Conservation (phyloP, 2,113 vertebrate species). For the Artemisiospiza belli region DNA sequence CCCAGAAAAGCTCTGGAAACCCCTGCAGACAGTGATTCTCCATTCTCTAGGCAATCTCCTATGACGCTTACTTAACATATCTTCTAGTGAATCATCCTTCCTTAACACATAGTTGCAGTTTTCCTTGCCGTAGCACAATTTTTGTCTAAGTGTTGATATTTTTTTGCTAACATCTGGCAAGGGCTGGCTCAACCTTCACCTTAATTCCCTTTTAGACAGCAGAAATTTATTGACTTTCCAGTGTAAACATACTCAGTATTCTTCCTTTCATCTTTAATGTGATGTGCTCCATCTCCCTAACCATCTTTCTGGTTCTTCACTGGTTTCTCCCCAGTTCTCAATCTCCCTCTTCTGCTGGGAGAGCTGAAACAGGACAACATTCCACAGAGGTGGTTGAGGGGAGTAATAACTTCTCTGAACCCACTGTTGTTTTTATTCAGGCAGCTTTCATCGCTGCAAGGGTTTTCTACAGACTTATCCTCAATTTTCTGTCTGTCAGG, state of each 20-base stretch:
- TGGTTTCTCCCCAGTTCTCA: neutral
- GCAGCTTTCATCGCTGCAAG: neutral
- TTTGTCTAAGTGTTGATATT: neutral
- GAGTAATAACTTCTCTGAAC: neutral
- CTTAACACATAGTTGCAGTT: neutral
- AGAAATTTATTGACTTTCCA: neutral
- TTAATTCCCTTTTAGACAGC: neutral
- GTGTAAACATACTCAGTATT: rapidly evolving
- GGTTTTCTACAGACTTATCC: neutral
- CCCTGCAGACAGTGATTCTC: neutral
- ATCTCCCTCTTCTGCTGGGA: neutral
- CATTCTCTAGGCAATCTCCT: neutral
- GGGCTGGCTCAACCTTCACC: neutral
- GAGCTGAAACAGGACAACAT: neutral
- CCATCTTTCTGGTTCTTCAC: neutral
- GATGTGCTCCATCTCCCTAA: neutral
- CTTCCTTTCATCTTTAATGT: neutral
- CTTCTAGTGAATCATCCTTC: neutral
- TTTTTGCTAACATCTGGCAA: neutral
- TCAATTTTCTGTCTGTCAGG: neutral
- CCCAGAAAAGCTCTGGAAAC: neutral
- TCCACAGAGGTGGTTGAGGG: neutral
- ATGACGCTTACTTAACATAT: neutral
- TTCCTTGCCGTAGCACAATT: neutral
- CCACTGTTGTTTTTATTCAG: neutral